phyloP scores from a whole-genome alignment of 2,797 vertebrate genomes.

The Anolis apletophallus region DNA sequence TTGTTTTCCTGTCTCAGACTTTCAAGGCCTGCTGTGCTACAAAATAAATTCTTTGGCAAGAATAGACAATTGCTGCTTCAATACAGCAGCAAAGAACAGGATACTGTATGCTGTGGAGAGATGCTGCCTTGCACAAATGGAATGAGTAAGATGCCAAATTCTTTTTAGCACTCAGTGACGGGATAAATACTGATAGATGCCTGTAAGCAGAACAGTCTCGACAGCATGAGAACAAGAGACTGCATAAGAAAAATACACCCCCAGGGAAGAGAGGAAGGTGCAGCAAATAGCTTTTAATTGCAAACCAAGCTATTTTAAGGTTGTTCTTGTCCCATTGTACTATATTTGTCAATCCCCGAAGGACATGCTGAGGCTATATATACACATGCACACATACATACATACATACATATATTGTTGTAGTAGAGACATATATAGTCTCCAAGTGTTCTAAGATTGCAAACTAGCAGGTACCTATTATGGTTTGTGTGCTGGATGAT shows the following conservation, averaged over 20 bases:
- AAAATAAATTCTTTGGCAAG: not conserved
- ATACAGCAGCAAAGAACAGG: not conserved
- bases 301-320: not conserved
- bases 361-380: not conserved
- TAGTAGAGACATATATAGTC: not conserved
- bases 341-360: not conserved
- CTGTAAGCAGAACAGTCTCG: not conserved
- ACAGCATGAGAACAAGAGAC: not conserved
- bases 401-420: too few relatives aligned
- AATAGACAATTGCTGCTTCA: not conserved
- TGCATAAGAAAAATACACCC: conserved; percentile 4
- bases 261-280: conserved; percentile 13
- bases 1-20: not conserved
- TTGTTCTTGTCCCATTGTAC: accelerated
- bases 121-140: not conserved
- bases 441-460: not conserved
- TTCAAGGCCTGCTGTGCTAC: not conserved
- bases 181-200: not conserved
- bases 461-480: not conserved
- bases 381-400: too few relatives aligned
- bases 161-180: not conserved
- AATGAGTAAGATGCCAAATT: not conserved
- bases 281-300: not conserved
- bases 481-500: not conserved
- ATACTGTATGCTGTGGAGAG: not conserved